Evolutionary conservation across 2,113 vertebrate genomes (phyloP).

Genomic region (Kobus ellipsiprymnus): DNA sequence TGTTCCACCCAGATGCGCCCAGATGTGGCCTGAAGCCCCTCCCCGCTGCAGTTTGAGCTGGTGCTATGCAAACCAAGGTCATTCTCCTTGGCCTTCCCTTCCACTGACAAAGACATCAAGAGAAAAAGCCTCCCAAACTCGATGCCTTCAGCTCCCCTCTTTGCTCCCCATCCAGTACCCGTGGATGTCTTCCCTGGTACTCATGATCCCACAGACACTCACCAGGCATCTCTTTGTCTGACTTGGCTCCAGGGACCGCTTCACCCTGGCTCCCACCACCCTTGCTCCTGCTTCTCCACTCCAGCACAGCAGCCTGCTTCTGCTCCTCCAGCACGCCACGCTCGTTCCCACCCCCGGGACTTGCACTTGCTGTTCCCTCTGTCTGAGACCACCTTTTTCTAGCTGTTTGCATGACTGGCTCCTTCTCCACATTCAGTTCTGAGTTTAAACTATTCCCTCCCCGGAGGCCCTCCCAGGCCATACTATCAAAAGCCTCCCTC

Average conservation of each 20-base stretch:
- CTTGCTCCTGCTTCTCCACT: background rate
- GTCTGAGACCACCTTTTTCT: background rate
- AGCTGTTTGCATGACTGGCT: no score
- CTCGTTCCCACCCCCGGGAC: background rate
- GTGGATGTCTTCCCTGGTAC: background rate
- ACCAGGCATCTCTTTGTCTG: background rate
- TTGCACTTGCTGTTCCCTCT: background rate
- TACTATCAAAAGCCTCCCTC: background rate
- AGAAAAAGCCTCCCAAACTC: background rate
- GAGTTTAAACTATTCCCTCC: background rate
- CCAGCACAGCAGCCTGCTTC: background rate
- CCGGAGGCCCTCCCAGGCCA: background rate
- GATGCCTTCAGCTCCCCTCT: accelerated
- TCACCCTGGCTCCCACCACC: background rate
- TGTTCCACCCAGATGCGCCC: background rate
- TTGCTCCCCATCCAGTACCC: background rate
- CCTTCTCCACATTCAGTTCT: background rate
- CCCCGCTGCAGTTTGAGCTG: background rate
- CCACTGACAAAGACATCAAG: background rate
- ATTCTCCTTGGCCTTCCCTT: background rate
- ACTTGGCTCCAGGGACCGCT: background rate
- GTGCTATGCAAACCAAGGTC: background rate
- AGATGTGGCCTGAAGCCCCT: background rate
- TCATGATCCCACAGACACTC: background rate
- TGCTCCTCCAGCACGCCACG: accelerated